Percentiles rank a stretch among this genome's conserved stretches.
Conservation (phyloP, 2,113 vertebrate genomes). For the Tapirus terrestris region DNA sequence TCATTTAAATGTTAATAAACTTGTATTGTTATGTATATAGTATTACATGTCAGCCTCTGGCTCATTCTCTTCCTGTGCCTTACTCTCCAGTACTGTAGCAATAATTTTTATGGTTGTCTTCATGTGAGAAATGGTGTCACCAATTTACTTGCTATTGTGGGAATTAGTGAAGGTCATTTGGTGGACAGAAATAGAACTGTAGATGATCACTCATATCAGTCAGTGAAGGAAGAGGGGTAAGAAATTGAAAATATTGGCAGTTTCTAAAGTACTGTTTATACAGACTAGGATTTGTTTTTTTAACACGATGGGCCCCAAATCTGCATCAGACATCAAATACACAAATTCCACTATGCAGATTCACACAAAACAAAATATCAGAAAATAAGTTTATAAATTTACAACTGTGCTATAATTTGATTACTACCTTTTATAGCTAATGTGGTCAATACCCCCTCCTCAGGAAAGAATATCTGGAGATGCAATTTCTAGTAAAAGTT, state of each 20-base stretch:
- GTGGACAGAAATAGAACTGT: background rate
- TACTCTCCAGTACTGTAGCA: background rate
- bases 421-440: background rate
- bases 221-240: background rate
- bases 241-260: background rate
- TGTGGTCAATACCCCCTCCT: background rate
- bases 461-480: background rate
- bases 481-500: background rate
- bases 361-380: background rate
- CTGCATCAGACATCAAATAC: background rate
- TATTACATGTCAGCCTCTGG: no score
- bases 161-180: background rate
- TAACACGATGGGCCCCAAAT: background rate
- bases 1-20: background rate
- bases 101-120: background rate
- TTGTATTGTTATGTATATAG: background rate
- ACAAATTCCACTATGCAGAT: background rate
- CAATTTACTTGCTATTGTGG: background rate
- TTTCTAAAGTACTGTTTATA: background rate
- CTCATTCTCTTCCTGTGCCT: background rate
- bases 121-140: background rate
- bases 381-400: background rate
- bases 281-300: background rate
- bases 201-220: background rate
- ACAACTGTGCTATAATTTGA: background rate